Conservation (phyloP, 2,113 vertebrate genomes). For the Orycteropus afer region DNA sequence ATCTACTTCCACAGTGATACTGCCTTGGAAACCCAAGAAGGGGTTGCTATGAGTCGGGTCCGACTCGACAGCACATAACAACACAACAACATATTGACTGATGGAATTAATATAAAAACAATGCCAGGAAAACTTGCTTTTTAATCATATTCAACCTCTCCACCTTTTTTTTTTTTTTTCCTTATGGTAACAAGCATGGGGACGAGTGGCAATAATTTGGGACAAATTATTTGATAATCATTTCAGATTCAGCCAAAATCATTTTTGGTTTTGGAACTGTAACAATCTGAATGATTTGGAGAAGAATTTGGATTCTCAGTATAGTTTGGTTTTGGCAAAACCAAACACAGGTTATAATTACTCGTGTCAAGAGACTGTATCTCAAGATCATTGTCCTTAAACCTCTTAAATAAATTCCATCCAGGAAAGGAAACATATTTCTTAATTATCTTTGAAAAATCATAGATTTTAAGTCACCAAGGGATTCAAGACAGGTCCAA, state of each 20-base stretch:
- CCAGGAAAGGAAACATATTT: conserved; percentile 20
- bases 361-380: background rate
- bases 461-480: background rate
- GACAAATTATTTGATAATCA: background rate
- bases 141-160: background rate
- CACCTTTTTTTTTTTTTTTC: background rate
- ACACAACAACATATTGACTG: background rate
- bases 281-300: background rate
- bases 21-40: no score
- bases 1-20: no score
- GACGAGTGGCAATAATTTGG: background rate
- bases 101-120: background rate
- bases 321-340: background rate
- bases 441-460: conserved; percentile 52
- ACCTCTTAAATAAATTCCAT: background rate
- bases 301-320: conserved; percentile 39
- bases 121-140: background rate
- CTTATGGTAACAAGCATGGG: background rate
- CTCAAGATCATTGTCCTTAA: background rate
- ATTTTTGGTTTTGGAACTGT: background rate
- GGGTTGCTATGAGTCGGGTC: no score
- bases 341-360: background rate
- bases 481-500: background rate
- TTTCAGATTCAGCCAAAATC: conserved; percentile 15
- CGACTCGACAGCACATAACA: no score